Evolutionary conservation across 2,113 vertebrate genomes (phyloP), one percentile per base, ranked within the genome.

Genomic region (Thymallus thymallus): DNA sequence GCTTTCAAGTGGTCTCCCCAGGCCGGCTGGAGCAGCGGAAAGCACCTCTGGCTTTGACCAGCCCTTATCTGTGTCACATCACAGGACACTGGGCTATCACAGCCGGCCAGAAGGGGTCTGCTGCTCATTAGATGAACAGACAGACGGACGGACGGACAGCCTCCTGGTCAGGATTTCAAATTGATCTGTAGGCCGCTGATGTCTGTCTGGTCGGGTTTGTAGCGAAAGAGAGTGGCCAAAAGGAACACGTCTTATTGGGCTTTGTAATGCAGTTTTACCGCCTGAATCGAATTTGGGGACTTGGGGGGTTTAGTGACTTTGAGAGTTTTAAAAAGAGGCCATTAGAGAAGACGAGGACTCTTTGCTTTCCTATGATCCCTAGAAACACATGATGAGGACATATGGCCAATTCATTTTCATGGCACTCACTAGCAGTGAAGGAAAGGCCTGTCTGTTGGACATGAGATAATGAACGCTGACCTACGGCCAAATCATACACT

Each of bases 1-100:
- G 14, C 81, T 92, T 92, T 94, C 80, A 92, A 91, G 91, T 90
- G 63, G 74, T 87, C 89, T 84, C 84, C 78, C 86, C 81, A 67
- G 87, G 85, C 88, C 83, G 87, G 82, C 82, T 16, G 14, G 35
- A 51, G 82, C 82, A 51, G 82, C 29, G 9, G 35, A 41, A 41
- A 32, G 23, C 64, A 66, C 29, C 29, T 66, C 64, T 32, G 62
- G 62, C 62, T 64, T 64, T 64, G 62, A 64, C 62, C 62, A 64
- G 24, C 29, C 16, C n/a, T 90, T 87, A 90, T 91, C 88, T 85
- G 85, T 73, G 86, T 86, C 87, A 88, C 90, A 90, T 91, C 90
- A 85, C 82, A 89, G 81, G 77, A 76, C 75, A 80, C 86, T 88
- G 5, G 29, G 16, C 84, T 87, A 87, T 91, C 88, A 89, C 82